Percentiles rank a stretch among this genome's conserved stretches.
phyloP scores from a whole-genome alignment of 2,113 vertebrate genomes.

The Peromyscus leucopus region DNA sequence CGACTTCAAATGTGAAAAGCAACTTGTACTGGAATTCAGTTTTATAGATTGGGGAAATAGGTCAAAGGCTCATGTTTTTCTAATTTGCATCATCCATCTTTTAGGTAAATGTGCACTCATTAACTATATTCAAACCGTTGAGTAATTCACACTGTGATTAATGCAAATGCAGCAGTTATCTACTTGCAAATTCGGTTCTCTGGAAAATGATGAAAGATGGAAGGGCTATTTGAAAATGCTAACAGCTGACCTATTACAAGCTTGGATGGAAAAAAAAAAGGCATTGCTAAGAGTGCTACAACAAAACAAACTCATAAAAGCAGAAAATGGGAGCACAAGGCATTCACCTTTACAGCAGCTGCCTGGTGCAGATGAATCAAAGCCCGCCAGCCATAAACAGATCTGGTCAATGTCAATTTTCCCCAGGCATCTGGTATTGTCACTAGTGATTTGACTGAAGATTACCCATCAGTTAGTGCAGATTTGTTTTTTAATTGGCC shows the following conservation, averaged over 20 bases:
- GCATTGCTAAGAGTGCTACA: constrained; percentile 37
- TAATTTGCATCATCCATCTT: constrained; percentile 46
- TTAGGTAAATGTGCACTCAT: constrained; percentile 50
- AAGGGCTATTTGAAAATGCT: constrained; percentile 67
- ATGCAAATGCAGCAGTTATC: constrained; percentile 57
- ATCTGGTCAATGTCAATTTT: constrained; percentile 87
- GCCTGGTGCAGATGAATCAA: constrained; percentile 75
- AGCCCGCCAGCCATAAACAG: constrained; percentile 73
- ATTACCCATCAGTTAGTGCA: constrained; percentile 88
- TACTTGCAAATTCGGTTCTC: constrained; percentile 47
- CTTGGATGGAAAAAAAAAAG: constrained; percentile 20
- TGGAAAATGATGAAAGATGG: constrained; percentile 63
- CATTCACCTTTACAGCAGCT: constrained; percentile 78
- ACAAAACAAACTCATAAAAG: constrained; percentile 72
- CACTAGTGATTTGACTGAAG: constrained; percentile 85
- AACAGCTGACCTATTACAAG: constrained; percentile 77
- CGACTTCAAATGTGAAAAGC: background rate
- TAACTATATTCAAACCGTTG: constrained; percentile 32
- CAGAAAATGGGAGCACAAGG: constrained; percentile 53
- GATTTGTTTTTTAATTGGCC: constrained; percentile 90
- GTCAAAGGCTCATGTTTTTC: background rate
- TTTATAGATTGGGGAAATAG: background rate
- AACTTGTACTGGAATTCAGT: background rate
- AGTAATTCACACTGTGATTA: constrained; percentile 57
- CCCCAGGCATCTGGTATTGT: constrained; percentile 85